Base-by-base conservation (phyloP, 2,888 invertebrate genomes). In the Oasisia sp. region DNA sequence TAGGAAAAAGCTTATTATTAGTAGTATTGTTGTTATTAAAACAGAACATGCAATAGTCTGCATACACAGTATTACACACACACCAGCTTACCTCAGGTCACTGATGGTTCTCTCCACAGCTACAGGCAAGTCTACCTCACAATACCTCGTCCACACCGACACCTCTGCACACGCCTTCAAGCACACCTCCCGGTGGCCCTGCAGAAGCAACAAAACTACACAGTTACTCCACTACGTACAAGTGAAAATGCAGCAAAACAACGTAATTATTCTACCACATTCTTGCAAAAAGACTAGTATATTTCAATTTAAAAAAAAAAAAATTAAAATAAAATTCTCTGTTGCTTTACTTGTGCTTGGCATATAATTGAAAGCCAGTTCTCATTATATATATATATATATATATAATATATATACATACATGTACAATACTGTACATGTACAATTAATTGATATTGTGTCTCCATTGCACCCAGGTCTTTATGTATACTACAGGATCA, bases 51-150 rank as follows among this genome's bases (percentile, higher is more conserved):
- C 94, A n/a, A 90, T 90, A 8, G 32, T 44, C 32, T n/a, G 32
- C 12, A 19, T 8, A 32, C 32, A n/a, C n/a, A n/a, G n/a, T n/a
- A n/a, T n/a, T n/a, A n/a, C n/a, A 27, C 14, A 90, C 1, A 90
- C 32, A 14, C 5, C 90, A 32, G 32, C 12, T 3, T 32, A 90
- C 44, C 44, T 90, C 9, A 3, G 32, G 93, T 74, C 27, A 74
- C n/a, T 74, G 74, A 74, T 74, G 74, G 74, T 74, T 74, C 74
- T 74, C 27, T 97, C 97, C 0, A 98, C 96, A 0, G 97, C 97
- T 92, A 96, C 96, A 19, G 98, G 97, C 90, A 98, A 97, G 95
- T 98, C 98, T 32, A 97, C 97, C 97, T 99, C 99, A 97, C 99
- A 99, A 96, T 98, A 93, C 74, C 91, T 92, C n/a, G 94, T 94